phyloP scores from a whole-genome alignment of 2,888 invertebrate species.

The Sinohyriopsis cumingii region DNA sequence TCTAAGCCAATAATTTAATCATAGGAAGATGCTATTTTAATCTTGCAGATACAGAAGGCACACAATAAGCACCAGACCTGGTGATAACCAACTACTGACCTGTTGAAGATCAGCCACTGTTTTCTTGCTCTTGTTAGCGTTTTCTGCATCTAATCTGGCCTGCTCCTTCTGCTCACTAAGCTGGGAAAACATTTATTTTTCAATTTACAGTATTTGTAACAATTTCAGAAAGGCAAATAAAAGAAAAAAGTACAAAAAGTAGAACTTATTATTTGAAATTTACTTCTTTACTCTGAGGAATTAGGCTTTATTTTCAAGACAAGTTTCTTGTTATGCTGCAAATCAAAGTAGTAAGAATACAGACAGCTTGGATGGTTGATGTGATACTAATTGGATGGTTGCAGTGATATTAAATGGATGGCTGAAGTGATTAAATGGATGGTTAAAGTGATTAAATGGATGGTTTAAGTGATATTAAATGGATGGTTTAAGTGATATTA shows the following conservation, averaged over 20 bases:
- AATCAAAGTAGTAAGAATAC: background rate
- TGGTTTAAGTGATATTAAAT: too few relatives aligned
- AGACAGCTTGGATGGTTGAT: background rate
- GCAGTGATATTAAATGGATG: too few relatives aligned
- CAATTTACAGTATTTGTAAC: background rate
- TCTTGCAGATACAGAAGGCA: too few relatives aligned
- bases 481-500: too few relatives aligned
- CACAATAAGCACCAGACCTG: too few relatives aligned
- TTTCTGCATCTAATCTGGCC: slow-evolving; percentile 87
- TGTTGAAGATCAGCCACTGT: slow-evolving; percentile 84
- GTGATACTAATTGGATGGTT: too few relatives aligned
- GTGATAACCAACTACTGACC: slow-evolving; percentile 35
- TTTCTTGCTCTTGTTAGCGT: slow-evolving; percentile 79
- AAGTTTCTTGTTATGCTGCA: background rate
- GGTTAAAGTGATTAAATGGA: too few relatives aligned
- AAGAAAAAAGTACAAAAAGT: background rate
- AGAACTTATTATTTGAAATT: background rate
- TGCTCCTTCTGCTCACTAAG: slow-evolving; percentile 89
- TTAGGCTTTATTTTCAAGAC: too few relatives aligned
- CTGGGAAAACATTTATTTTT: slow-evolving; percentile 44
- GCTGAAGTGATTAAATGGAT: too few relatives aligned
- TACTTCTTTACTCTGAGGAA: too few relatives aligned
- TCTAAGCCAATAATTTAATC: too few relatives aligned
- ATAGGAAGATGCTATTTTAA: too few relatives aligned
- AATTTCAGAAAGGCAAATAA: background rate